phyloP scores from a whole-genome alignment of 1,140 invertebrate genomes.

The Drosophila tristis region DNA sequence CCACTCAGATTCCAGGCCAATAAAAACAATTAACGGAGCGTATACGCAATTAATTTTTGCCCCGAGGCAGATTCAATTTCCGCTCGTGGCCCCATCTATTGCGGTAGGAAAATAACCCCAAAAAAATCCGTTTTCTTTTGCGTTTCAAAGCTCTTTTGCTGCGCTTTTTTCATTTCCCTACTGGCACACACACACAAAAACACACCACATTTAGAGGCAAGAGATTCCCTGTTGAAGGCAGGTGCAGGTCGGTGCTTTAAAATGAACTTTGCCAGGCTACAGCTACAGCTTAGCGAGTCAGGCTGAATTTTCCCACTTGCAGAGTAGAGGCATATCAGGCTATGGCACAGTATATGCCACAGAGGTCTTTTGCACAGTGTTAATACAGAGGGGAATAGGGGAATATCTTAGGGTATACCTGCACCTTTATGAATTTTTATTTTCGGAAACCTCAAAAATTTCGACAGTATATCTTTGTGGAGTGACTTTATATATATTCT shows the following conservation, averaged over 20 bases:
- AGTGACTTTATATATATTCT: neutral
- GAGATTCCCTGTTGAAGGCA: constrained; percentile 38
- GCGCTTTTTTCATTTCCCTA: constrained; percentile 36
- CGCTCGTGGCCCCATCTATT: constrained; percentile 33
- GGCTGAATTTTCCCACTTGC: constrained; percentile 6
- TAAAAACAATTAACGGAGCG: constrained; percentile 40
- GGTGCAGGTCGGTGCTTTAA: constrained; percentile 44
- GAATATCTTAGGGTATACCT: no score
- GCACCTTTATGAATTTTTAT: neutral
- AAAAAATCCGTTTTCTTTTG: constrained; percentile 18
- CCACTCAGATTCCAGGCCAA: constrained; percentile 13
- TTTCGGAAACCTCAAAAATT: no score
- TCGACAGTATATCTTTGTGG: neutral
- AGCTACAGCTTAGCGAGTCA: constrained; percentile 45
- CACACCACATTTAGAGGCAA: constrained; percentile 11
- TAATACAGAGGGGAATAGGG: neutral
- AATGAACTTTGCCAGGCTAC: constrained; percentile 43
- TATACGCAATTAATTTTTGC: constrained; percentile 41
- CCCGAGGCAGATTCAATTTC: constrained; percentile 41
- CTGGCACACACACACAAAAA: constrained; percentile 19
- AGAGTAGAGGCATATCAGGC: constrained; percentile 18
- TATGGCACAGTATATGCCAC: neutral
- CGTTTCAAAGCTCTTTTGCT: constrained; percentile 37
- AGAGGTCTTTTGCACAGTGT: constrained; percentile 23
- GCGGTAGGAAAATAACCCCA: constrained; percentile 31